phyloP scores from a whole-genome alignment of 92 coral and sea anemone species.

The Siderastrea siderea region DNA sequence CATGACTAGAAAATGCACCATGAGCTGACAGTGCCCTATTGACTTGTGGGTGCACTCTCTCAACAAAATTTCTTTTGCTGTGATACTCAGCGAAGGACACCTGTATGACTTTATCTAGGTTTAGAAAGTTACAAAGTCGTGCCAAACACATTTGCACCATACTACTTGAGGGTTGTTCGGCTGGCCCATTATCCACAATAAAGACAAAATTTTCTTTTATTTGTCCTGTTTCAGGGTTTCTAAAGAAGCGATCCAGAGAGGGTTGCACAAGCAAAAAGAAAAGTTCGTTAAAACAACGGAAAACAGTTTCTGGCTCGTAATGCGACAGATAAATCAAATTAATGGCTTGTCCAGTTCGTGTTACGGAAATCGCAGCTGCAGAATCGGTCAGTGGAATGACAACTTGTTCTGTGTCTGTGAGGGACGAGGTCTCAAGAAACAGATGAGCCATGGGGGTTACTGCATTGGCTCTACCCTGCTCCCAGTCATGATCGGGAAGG shows the following conservation, averaged over 20 bases:
- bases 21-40: slow-evolving; percentile 69
- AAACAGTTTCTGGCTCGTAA: slow-evolving; percentile 72
- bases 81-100: slow-evolving; percentile 70
- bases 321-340: slow-evolving; percentile 55
- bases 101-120: slow-evolving; percentile 55
- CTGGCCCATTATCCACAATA: slow-evolving; percentile 68
- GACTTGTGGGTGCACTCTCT: slow-evolving; percentile 67
- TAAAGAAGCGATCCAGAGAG: slow-evolving; percentile 59
- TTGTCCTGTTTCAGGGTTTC: slow-evolving; percentile 57
- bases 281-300: slow-evolving; percentile 53
- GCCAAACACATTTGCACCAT: slow-evolving; percentile 69
- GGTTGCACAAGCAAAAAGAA: slow-evolving; percentile 61
- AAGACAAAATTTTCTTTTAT: slow-evolving; percentile 58
- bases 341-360: slow-evolving; percentile 64
- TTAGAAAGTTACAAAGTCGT: slow-evolving; percentile 38
- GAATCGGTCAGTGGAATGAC: background rate
- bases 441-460: background rate
- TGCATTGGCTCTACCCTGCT: background rate
- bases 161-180: slow-evolving; percentile 63
- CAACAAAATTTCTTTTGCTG: slow-evolving; percentile 76
- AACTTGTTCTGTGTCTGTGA: background rate
- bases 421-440: background rate
- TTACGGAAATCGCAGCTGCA: slow-evolving; percentile 7
- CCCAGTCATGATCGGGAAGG: background rate
- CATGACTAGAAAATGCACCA: slow-evolving; percentile 65